Conservation (phyloP, 2,888 invertebrate species). For the Zygaena filipendulae region DNA sequence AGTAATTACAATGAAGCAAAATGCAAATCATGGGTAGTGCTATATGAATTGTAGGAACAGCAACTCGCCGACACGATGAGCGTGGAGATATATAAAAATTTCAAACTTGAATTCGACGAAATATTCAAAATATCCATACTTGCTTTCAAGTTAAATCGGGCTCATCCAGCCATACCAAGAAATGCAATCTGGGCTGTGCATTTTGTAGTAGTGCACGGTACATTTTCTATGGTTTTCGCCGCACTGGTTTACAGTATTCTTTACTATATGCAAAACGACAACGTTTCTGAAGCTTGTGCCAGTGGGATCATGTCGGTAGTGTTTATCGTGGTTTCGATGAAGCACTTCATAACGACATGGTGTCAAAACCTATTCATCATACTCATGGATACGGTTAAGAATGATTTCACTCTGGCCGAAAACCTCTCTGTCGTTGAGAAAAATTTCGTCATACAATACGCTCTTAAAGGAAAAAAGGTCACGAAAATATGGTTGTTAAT, state of each 20-base stretch:
- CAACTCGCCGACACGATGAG: too few species aligned
- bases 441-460: slow-evolving; percentile 20
- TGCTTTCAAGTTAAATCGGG: slow-evolving; percentile 14
- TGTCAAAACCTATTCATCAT: slow-evolving; percentile 18
- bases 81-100: too few species aligned
- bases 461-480: slow-evolving; percentile 20
- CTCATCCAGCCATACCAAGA: slow-evolving; percentile 17
- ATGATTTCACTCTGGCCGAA: slow-evolving; percentile 21
- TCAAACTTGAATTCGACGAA: slow-evolving; percentile 18
- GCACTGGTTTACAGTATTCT: too few species aligned
- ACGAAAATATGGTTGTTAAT: slow-evolving; percentile 24
- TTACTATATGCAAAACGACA: too few species aligned
- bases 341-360: slow-evolving; percentile 18
- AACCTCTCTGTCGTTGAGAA: slow-evolving; percentile 18
- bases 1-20: too few species aligned
- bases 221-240: slow-evolving; percentile 9
- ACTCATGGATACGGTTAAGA: slow-evolving; percentile 23
- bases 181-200: slow-evolving; percentile 18
- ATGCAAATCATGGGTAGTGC: too few species aligned
- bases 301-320: too few species aligned
- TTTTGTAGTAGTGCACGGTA: slow-evolving; percentile 13
- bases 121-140: slow-evolving; percentile 15
- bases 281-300: too few species aligned
- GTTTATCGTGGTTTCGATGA: too few species aligned
- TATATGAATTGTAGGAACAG: too few species aligned